phyloP scores from a whole-genome alignment of 2,113 vertebrate genomes.

The Clarias macrocephalus region DNA sequence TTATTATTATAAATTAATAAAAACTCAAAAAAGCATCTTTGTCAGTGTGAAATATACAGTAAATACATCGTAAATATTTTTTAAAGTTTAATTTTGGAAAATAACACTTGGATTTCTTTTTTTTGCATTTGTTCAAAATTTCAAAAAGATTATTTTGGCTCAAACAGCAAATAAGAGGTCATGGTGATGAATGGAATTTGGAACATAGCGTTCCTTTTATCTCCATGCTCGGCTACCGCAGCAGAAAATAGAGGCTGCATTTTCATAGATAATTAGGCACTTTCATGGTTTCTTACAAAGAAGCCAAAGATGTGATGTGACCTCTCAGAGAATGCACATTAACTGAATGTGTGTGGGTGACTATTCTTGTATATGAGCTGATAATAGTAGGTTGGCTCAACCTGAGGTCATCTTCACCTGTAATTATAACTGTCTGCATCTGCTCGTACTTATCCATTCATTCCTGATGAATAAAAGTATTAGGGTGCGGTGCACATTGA shows the following conservation, averaged over 20 bases:
- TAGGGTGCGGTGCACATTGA: background rate
- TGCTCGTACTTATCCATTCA: slow-evolving; percentile 5
- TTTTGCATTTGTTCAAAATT: background rate
- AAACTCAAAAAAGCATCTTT: no score
- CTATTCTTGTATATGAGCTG: slow-evolving; percentile 28
- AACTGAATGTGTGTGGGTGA: slow-evolving; percentile 15
- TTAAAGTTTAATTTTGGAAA: background rate
- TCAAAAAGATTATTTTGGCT: background rate
- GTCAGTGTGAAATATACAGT: no score
- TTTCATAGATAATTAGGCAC: slow-evolving; percentile 28
- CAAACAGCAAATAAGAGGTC: background rate
- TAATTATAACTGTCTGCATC: slow-evolving; percentile 36
- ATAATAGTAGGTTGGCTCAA: slow-evolving; percentile 36
- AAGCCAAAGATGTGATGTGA: background rate
- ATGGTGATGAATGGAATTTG: slow-evolving; percentile 4
- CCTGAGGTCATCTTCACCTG: slow-evolving; percentile 11
- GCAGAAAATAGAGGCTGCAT: background rate
- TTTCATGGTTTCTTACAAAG: background rate
- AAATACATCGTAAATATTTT: no score
- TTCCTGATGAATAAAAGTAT: slow-evolving; percentile 14
- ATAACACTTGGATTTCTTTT: background rate
- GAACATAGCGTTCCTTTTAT: slow-evolving; percentile 16
- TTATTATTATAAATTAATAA: no score
- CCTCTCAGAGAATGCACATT: slow-evolving; percentile 6
- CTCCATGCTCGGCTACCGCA: background rate